phyloP scores from a whole-genome alignment of 2,797 vertebrate genomes.

The Lophotriccus pileatus region DNA sequence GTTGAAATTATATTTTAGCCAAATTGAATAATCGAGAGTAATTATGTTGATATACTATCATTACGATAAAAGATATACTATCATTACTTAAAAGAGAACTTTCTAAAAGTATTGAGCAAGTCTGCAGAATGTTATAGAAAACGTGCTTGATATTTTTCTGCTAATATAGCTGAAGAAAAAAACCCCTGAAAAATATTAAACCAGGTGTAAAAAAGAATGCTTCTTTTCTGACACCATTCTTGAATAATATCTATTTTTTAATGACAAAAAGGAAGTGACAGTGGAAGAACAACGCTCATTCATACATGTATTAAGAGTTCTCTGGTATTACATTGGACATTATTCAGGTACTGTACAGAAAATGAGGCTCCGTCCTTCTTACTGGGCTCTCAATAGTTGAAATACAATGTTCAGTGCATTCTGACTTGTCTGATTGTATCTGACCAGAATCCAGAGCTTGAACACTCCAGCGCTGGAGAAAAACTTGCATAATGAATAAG shows the following conservation, averaged over 20 bases:
- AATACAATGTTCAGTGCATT: not conserved
- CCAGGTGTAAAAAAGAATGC: not conserved
- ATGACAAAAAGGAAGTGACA: not conserved
- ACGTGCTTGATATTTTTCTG: not conserved
- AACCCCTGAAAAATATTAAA: not conserved
- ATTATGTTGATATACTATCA: not conserved
- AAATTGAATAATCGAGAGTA: not conserved
- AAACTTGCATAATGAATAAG: not conserved
- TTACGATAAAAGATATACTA: not conserved
- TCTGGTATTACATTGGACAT: not conserved
- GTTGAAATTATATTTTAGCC: not conserved
- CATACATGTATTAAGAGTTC: not conserved
- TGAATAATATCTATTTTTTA: not conserved
- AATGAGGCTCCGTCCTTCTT: not conserved
- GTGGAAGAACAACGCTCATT: not conserved
- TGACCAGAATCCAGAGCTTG: not conserved
- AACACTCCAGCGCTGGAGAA: not conserved
- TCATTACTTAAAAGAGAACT: not conserved
- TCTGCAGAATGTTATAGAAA: not conserved
- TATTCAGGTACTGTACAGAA: not conserved
- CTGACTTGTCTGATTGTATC: not conserved
- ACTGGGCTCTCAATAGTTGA: not conserved
- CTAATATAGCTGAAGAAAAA: not conserved
- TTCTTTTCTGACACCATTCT: not conserved
- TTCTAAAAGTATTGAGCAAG: not conserved